phyloP scores from a whole-genome alignment of 2,113 vertebrate species.

The Riparia riparia region DNA sequence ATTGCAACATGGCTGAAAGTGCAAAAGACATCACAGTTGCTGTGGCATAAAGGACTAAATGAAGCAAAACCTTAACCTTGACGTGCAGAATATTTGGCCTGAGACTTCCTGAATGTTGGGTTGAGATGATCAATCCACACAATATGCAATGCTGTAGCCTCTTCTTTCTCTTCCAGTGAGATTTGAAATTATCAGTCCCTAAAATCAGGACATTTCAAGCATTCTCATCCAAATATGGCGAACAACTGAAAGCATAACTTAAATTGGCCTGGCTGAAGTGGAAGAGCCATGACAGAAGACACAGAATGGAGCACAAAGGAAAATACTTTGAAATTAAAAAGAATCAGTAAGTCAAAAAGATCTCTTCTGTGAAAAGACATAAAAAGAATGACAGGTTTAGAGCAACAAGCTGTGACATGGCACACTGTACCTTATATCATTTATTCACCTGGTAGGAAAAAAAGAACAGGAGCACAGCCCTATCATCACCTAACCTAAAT shows the following conservation, averaged over 20 bases:
- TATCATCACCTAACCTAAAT: not conserved
- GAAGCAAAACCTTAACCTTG: not conserved
- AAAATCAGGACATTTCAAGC: not conserved
- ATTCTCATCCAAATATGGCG: not conserved
- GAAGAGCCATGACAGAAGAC: not conserved
- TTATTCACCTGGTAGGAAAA: not conserved
- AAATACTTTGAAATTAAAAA: not conserved
- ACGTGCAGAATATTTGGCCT: not conserved
- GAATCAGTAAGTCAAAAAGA: not conserved
- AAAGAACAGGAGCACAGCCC: not conserved
- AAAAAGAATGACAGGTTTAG: not conserved
- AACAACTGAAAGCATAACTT: not conserved
- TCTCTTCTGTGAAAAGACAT: not conserved
- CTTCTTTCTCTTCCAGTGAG: not conserved
- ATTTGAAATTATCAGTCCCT: not conserved
- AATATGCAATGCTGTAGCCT: not conserved
- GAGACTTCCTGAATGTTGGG: not conserved
- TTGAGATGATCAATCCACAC: not conserved
- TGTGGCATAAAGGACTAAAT: not conserved
- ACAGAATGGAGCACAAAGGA: not conserved
- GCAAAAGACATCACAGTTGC: not conserved
- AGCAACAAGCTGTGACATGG: not conserved
- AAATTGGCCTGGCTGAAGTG: not conserved
- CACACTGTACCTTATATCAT: not conserved
- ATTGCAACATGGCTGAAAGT: not conserved